A percentile compares a stretch with the other conserved stretches of the same genome.
Conservation (phyloP, 2,888 invertebrate genomes). For the Chrysotoxum bicinctum region DNA sequence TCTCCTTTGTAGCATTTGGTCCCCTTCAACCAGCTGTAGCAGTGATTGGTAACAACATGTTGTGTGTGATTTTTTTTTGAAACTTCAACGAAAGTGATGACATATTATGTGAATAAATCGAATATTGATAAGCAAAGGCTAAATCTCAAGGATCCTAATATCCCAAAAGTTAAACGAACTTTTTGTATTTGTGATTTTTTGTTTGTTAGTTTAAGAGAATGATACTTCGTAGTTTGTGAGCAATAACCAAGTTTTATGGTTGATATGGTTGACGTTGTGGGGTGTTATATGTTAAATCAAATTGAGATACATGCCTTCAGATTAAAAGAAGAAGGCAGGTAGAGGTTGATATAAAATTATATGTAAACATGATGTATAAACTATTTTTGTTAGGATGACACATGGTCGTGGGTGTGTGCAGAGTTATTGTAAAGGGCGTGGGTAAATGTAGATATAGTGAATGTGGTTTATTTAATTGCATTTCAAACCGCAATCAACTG, state of each 20-base stretch:
- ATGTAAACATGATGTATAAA: not conserved
- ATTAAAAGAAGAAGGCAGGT: not conserved
- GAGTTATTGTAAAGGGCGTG: not conserved
- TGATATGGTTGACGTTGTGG: constrained; percentile 54
- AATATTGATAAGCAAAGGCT: constrained; percentile 20
- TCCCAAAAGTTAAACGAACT: constrained; percentile 7
- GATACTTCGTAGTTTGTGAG: constrained; percentile 23
- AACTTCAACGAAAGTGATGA: constrained; percentile 35
- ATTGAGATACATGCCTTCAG: constrained; percentile 37
- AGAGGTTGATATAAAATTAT: not conserved
- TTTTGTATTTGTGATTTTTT: constrained; percentile 28
- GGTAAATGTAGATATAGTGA: not conserved
- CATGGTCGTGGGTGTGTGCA: not conserved
- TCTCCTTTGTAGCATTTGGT: constrained; percentile 84
- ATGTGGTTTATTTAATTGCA: not conserved
- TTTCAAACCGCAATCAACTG: not conserved
- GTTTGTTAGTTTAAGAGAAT: not conserved
- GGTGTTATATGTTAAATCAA: constrained; percentile 46
- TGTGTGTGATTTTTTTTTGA: constrained; percentile 1
- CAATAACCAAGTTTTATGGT: constrained; percentile 46
- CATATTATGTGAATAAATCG: constrained; percentile 62
- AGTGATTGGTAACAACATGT: constrained; percentile 80
- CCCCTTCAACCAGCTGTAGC: constrained; percentile 91
- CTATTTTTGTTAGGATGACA: not conserved
- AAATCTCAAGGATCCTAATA: constrained; percentile 7